Percentiles rank a stretch among this genome's conserved stretches.
These are phyloP conservation scores for Lucifuga dentata DNA, from an alignment of 2,113 vertebrate genomes.

Conservation along the genomic window DNA sequence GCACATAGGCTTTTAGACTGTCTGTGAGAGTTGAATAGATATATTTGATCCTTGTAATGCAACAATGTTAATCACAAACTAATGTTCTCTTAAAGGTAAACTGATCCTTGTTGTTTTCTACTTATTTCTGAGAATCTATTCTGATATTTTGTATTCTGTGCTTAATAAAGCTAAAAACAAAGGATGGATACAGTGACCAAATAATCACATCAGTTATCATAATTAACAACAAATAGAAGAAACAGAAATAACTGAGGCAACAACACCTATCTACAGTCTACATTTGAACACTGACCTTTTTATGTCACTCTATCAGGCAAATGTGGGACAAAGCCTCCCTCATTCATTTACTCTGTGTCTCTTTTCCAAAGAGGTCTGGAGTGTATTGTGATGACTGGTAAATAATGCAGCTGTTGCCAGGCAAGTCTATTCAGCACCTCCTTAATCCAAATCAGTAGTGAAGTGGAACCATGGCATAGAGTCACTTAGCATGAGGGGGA, in stretches of 20 bases:
- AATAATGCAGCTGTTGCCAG: conserved; percentile 49
- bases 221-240: too few relatives aligned
- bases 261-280: background rate
- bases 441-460: conserved; percentile 16
- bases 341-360: background rate
- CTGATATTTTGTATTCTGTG: too few relatives aligned
- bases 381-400: conserved; percentile 21
- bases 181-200: too few relatives aligned
- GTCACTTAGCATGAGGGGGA: background rate
- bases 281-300: background rate
- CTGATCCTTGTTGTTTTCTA: background rate
- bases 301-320: background rate
- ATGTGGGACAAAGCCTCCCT: background rate
- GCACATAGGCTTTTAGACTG: background rate
- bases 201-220: too few relatives aligned
- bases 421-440: conserved; percentile 26
- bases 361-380: background rate
- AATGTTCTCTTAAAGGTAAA: background rate
- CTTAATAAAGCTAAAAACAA: too few relatives aligned
- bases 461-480: conserved; percentile 1
- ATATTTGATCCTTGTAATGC: background rate
- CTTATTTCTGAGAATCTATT: too few relatives aligned
- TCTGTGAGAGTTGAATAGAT: background rate
- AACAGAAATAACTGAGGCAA: too few relatives aligned
- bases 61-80: background rate